Base-by-base conservation (phyloP, 2,888 invertebrate species). In the Athalia rosae region DNA sequence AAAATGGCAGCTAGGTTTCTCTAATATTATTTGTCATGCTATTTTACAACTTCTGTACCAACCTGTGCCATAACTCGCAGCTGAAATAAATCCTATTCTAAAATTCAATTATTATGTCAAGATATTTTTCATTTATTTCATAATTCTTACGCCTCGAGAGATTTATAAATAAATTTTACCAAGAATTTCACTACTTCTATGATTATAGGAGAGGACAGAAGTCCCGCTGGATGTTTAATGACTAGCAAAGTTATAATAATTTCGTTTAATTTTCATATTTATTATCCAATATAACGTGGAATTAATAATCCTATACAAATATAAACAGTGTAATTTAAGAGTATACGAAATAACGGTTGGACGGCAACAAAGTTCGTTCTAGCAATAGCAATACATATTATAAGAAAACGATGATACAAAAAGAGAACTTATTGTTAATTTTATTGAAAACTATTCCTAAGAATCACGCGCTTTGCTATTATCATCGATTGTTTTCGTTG, bases 341-440 rank as follows among this genome's bases (percentile, higher is more conserved):
- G 13, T 58, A 45, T 45, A 9, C 58, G 15, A 62, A 59, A 11
- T 15, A 47, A 61, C 11, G 47, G 74, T 28, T 74, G 74, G 74
- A 74, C 74, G 74, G 74, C 59, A 48, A 62, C 47, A 74, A 62
- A 61, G 48, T 74, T 74, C 74, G 74, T 74, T 74, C 74, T 47
- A n/a, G 41, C 28, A 28, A 56, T 58, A 8, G 61, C 45, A n/a
- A 28, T 15, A 53, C 59, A 41, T 58, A 56, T 45, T 28, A 71
- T 58, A 13, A 8, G 4, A 47, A n/a, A 15, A 61, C 2, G 3
- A n/a, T 15, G 8, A 56, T 58, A 56, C 28, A 58, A 71, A n/a
- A 71, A 58, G 7, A 8, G 7, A 43, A n/a, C 5, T 13, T 8
- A 71, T 13, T 13, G 13, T 45, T 45, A 28, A 58, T 58, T 5